phyloP scores from a whole-genome alignment of 2,888 invertebrate genomes.

The Aphodius granarius region DNA sequence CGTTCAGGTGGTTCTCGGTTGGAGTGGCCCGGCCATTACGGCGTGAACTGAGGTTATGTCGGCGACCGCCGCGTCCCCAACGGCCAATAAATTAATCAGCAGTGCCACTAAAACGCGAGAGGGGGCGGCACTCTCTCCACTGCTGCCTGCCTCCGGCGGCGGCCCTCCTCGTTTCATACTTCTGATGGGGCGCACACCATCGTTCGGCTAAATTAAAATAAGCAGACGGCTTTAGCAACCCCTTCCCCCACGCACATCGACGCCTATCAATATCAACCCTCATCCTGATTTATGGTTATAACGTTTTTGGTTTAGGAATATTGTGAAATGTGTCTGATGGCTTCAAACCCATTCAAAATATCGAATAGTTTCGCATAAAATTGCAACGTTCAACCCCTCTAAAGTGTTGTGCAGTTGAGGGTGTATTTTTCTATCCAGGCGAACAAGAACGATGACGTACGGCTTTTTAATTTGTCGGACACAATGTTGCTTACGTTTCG shows the following conservation, averaged over 20 bases:
- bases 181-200: not conserved
- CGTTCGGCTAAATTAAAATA: constrained; percentile 10
- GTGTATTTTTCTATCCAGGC: not conserved
- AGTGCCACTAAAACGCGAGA: constrained; percentile 46
- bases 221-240: constrained; percentile 4
- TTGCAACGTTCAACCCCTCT: too few relatives aligned
- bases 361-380: too few relatives aligned
- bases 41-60: constrained; percentile 42
- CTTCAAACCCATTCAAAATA: too few relatives aligned
- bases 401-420: not conserved
- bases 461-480: constrained; percentile 11
- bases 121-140: constrained; percentile 25
- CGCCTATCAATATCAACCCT: constrained; percentile 5
- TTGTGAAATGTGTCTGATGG: not conserved
- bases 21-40: constrained; percentile 41
- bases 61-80: constrained; percentile 46
- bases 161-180: not conserved
- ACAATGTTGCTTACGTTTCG: not conserved
- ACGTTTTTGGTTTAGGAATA: not conserved
- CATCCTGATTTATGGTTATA: constrained; percentile 14
- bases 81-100: constrained; percentile 54
- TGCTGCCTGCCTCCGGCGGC: not conserved
- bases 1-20: constrained; percentile 31
- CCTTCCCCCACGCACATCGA: not conserved
- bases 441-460: not conserved